These are phyloP conservation scores for Tupaia tana DNA, from an alignment of 2,113 vertebrate species.

Conservation along the genomic window DNA sequence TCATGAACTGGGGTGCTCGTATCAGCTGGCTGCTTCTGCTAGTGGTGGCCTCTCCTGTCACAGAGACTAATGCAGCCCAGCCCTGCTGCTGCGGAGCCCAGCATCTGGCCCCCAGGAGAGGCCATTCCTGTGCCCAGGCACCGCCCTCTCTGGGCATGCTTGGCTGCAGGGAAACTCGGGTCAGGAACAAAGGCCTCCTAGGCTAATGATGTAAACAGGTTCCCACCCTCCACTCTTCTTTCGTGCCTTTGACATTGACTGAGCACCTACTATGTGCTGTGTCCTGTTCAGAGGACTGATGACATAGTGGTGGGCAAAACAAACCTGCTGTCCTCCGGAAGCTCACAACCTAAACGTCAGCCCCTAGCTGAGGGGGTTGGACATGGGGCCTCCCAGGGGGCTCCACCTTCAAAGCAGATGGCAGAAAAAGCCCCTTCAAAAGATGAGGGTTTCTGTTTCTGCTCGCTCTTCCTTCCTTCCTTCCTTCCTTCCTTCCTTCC, in stretches of 20 bases:
- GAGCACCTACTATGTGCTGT: neutral
- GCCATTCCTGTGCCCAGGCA: neutral
- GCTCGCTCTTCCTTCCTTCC: no score
- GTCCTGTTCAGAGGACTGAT: neutral
- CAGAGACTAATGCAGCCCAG: neutral
- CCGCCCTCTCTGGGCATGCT: neutral
- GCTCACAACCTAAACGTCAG: neutral
- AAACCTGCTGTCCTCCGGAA: neutral
- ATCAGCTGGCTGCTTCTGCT: neutral
- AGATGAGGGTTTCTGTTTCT: neutral
- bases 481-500: no score
- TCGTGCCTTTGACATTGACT: neutral
- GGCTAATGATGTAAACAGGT: neutral
- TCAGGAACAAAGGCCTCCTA: neutral
- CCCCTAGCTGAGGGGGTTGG: neutral
- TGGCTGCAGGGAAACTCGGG: neutral
- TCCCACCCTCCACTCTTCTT: neutral
- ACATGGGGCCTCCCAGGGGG: neutral
- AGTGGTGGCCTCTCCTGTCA: neutral
- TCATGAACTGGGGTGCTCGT: neutral
- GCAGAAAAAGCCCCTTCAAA: neutral
- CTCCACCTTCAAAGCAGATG: neutral
- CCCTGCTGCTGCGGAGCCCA: neutral
- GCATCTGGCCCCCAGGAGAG: neutral
- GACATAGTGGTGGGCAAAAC: neutral